phyloP scores from a whole-genome alignment of 2,797 vertebrate genomes.

The Semotilus atromaculatus region DNA sequence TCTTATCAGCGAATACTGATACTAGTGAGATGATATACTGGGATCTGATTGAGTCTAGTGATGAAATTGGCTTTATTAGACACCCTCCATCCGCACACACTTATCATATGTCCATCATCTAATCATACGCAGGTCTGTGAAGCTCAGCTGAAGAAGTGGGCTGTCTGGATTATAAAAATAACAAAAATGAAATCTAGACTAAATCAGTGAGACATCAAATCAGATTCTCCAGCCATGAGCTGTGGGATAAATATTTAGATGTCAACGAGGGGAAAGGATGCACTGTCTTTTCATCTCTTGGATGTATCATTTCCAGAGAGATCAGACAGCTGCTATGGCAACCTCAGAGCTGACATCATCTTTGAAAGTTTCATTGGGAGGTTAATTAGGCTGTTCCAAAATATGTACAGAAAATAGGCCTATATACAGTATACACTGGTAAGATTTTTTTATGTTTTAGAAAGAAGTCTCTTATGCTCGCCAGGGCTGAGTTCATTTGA shows the following conservation, averaged over 20 bases:
- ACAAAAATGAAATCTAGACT: constrained; percentile 20
- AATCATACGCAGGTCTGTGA: neutral
- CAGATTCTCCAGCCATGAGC: constrained; percentile 63
- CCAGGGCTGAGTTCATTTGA: neutral
- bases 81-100: neutral
- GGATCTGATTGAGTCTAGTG: neutral
- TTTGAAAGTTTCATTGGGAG: constrained; percentile 29
- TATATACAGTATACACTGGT: neutral
- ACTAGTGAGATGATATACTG: neutral
- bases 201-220: constrained; percentile 65
- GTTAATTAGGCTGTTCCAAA: constrained; percentile 36
- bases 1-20: constrained; percentile 6
- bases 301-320: constrained; percentile 70
- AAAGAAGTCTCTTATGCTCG: neutral
- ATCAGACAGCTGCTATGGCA: constrained; percentile 60
- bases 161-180: constrained; percentile 31
- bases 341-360: constrained; percentile 51
- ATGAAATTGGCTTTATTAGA: constrained; percentile 19
- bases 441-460: neutral
- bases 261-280: constrained; percentile 66
- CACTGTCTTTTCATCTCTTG: constrained; percentile 70
- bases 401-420: neutral
- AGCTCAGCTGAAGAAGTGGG: constrained; percentile 16
- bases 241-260: constrained; percentile 81
- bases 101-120: constrained; percentile 37